Percentiles rank a stretch among this genome's conserved stretches.
These are phyloP conservation scores for Mesoligia furuncula DNA, from an alignment of 2,888 invertebrate genomes.

Conservation along the genomic window DNA sequence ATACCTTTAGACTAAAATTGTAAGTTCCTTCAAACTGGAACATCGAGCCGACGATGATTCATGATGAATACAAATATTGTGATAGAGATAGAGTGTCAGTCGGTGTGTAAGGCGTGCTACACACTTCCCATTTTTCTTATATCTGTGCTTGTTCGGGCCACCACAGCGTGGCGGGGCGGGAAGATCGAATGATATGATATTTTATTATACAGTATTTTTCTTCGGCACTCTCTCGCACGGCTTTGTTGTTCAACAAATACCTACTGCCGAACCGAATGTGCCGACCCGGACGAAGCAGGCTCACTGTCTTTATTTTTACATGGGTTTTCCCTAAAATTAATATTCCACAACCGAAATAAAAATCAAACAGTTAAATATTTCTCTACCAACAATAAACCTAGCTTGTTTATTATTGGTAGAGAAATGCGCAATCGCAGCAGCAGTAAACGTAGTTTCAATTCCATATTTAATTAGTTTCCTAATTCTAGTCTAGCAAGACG, in stretches of 20 bases:
- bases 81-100: background rate
- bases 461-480: background rate
- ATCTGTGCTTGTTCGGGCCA: background rate
- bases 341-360: background rate
- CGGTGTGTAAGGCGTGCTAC: background rate
- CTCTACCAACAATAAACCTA: background rate
- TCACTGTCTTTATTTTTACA: background rate
- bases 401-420: background rate
- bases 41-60: conserved; percentile 7
- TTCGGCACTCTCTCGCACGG: background rate
- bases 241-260: background rate
- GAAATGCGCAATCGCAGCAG: background rate
- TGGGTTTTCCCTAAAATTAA: background rate
- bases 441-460: background rate
- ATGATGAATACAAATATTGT: conserved; percentile 3
- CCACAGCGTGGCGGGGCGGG: background rate
- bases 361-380: background rate
- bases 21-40: background rate
- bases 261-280: background rate
- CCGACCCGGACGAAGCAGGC: conserved; percentile 3
- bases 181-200: background rate
- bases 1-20: background rate
- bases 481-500: conserved; percentile 2
- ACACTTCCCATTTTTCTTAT: conserved; percentile 5
- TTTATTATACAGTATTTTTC: background rate